Evolutionary conservation across 1,140 invertebrate genomes (phyloP), one percentile per base, ranked within the genome.

Genomic region (Choristoneura fumiferana): DNA sequence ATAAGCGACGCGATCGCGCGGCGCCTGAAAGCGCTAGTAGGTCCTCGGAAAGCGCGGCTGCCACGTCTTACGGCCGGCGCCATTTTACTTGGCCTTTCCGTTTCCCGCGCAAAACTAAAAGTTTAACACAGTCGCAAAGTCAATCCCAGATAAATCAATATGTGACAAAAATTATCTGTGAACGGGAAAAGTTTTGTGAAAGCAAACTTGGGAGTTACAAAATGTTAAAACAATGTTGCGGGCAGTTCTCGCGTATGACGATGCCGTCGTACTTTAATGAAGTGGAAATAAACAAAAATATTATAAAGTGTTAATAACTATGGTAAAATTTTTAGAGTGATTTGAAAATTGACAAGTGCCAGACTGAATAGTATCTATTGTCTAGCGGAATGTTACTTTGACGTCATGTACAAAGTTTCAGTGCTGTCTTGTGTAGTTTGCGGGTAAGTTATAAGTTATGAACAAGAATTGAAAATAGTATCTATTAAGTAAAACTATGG

Each of bases 91-190:
- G 45, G 63, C 58, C 63, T 40, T 60, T 37, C 38, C 61, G 40
- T 76, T 80, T 80, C 71, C 69, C 75, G 78, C 78, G 75, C 62
- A 80, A 80, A 79, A 67, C 63, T 74, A 49, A 43, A 43, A 49
- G 17, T 49, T 49, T 22, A 22, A 49, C 6, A 29, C 18, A 22
- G 22, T 17, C 40, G 29, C 22, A 22, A 49, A 49, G 17, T 49
- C 22, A n/a, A 49, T 12, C 22, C 5, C 43, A 49, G 43, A 33
- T 33, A 49, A n/a, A 18, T 10, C 22, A 49, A 29, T 12, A 49
- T 29, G 22, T 29, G 6, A 29, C 22, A 3, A 22, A 22, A 49
- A 49, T 12, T 29, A 49, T 49, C 22, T 29, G 22, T 29, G 18
- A 6, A 5, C 4, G 43, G 22, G 14, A 18, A 49, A 33, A 49